These are phyloP conservation scores for Garrulus glandarius DNA, from an alignment of 2,797 vertebrate species.

Conservation along the genomic window DNA sequence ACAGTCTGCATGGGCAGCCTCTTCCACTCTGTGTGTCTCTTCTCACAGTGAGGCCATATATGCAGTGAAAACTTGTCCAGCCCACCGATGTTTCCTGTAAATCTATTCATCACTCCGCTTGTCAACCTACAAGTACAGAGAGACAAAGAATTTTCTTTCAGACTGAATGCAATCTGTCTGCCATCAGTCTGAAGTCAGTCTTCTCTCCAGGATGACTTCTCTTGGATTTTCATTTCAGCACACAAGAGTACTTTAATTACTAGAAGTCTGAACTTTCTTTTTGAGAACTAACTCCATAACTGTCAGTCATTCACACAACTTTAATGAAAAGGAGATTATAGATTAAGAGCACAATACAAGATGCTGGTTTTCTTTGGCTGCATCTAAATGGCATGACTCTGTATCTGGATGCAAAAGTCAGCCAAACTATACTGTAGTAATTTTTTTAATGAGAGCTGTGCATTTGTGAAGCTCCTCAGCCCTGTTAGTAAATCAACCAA, in stretches of 20 bases:
- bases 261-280: not conserved
- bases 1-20: not conserved
- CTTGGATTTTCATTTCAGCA: not conserved
- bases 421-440: not conserved
- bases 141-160: not conserved
- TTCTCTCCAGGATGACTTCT: not conserved
- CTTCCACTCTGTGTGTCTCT: not conserved
- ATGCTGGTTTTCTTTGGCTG: not conserved
- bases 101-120: not conserved
- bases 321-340: not conserved
- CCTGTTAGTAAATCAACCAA: not conserved
- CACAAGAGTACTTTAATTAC: not conserved
- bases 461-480: not conserved
- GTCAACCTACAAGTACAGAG: not conserved
- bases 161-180: not conserved
- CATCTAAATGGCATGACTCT: not conserved
- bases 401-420: not conserved
- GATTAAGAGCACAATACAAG: not conserved
- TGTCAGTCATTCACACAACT: not conserved
- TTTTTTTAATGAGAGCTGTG: not conserved
- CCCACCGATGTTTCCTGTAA: not conserved
- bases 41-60: not conserved
- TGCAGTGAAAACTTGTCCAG: not conserved
- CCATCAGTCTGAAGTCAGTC: not conserved
- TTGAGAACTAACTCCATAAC: not conserved